Base-by-base conservation (phyloP, 2,797 vertebrate species). In the Pseudochromis fuscus region DNA sequence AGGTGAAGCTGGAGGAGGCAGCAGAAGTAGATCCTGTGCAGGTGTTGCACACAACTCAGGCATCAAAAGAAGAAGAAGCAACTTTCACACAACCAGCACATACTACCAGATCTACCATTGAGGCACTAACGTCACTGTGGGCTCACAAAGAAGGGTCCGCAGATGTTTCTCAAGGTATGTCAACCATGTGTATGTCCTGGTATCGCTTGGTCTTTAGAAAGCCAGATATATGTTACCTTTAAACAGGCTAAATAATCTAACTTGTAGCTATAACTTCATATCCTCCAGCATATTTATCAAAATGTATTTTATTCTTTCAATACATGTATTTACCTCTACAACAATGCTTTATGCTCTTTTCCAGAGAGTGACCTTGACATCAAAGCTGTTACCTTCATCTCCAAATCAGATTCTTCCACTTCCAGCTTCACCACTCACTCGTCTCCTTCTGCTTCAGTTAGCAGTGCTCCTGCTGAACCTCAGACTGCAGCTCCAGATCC, bases 91-190 rank as follows among this genome's bases (percentile, higher is more conserved):
- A 84, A 65, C 23, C 31, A 62, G 31, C 60, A 40, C 61, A 79
- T 82, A 72, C 71, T 7, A 83, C 76, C 16, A 45, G 62, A 46
- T 68, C 77, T 18, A 35, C 79, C 18, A 38, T 4, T 0, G 46
- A 63, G 35, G 67, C 79, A 1, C 18, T 28, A 3, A 80, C 76
- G 3, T 81, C 82, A 50, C 0, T 71, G 3, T 90, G 74, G 87
- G 42, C 51, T 28, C 31, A 62, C 23, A 9, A 63, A 23, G 89
- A 90, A 18, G 90, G 87, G 0, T 93, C 91, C 68, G 92, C 88
- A 75, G 90, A 90, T 73, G 11, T 53, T 68, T 88, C 79, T 60
- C 81, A 90, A 88, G 92, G 92, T 93, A 87, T 21, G 51, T 48
- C 44, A 49, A 37, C n/a, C n/a, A n/a, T n/a, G n/a, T n/a, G n/a